A percentile compares a stretch with the other conserved stretches of the same genome.
These are phyloP conservation scores for Musca domestica DNA, from an alignment of 1,140 invertebrate species.

Conservation along the genomic window DNA sequence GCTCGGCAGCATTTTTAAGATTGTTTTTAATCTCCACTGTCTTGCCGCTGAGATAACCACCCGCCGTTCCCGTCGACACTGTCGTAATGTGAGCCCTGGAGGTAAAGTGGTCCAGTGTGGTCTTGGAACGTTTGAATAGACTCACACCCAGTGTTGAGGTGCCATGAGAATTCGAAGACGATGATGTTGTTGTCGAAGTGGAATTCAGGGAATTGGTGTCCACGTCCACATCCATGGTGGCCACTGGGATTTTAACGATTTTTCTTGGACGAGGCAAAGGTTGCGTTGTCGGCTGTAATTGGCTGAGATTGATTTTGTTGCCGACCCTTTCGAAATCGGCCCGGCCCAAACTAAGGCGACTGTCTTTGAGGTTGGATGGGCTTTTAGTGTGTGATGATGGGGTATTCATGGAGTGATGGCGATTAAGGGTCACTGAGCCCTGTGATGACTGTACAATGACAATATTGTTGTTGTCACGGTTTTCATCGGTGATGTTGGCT, in stretches of 20 bases:
- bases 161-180: slow-evolving; percentile 26
- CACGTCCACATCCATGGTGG: slow-evolving; percentile 46
- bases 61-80: slow-evolving; percentile 7
- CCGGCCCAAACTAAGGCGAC: slow-evolving; percentile 43
- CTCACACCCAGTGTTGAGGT: slow-evolving; percentile 24
- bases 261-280: slow-evolving; percentile 45
- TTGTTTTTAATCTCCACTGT: slow-evolving; percentile 51
- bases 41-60: slow-evolving; percentile 36
- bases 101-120: slow-evolving; percentile 40
- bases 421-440: slow-evolving; percentile 31
- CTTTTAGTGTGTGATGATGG: slow-evolving; percentile 31
- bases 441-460: slow-evolving; percentile 33
- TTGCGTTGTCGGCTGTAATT: slow-evolving; percentile 38
- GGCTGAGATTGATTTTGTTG: slow-evolving; percentile 10
- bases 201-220: slow-evolving; percentile 10
- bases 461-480: slow-evolving; percentile 18
- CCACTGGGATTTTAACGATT: slow-evolving; percentile 47
- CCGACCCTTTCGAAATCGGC: slow-evolving; percentile 45
- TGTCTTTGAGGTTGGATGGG: slow-evolving; percentile 35
- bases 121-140: slow-evolving; percentile 48
- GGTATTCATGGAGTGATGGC: slow-evolving; percentile 44
- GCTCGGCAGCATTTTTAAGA: slow-evolving; percentile 50
- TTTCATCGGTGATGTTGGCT: background rate
- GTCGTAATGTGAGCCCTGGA: slow-evolving; percentile 25
- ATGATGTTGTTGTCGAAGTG: slow-evolving; percentile 14